These are phyloP conservation scores for Ips typographus DNA, from an alignment of 1,140 invertebrate species.

Conservation along the genomic window DNA sequence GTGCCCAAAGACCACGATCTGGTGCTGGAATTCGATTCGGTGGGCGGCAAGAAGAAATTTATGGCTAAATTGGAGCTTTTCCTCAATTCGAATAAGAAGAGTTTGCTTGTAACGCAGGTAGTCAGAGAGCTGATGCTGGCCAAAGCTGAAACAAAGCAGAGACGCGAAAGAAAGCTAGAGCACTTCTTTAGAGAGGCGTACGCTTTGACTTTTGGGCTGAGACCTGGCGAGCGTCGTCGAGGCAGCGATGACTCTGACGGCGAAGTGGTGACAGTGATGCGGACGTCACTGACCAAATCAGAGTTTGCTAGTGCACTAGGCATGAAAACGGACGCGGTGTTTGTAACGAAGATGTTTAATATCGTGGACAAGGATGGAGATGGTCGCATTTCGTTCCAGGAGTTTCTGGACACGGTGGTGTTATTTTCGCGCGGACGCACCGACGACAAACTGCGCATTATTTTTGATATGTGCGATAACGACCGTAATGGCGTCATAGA, in stretches of 20 bases:
- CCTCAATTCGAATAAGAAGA: conserved; percentile 79
- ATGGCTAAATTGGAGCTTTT: conserved; percentile 87
- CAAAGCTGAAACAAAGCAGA: conserved; percentile 93
- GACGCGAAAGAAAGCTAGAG: conserved; percentile 90
- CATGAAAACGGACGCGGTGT: conserved; percentile 94
- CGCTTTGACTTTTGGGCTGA: conserved; percentile 87
- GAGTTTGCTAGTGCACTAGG: conserved; percentile 97
- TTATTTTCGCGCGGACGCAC: conserved; percentile 88
- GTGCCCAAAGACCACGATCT: conserved; percentile 94
- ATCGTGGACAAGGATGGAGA: conserved; percentile 96
- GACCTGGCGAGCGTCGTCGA: conserved; percentile 70
- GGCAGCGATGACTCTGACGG: conserved; percentile 73
- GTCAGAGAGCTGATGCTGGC: conserved; percentile 85
- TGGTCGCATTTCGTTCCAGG: conserved; percentile 95
- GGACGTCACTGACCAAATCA: conserved; percentile 88
- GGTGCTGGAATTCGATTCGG: conserved; percentile 89
- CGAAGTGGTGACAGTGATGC: conserved; percentile 88
- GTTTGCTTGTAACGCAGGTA: conserved; percentile 68
- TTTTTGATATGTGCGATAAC: conserved; percentile 99
- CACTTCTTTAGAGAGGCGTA: conserved; percentile 99
- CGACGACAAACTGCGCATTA: conserved; percentile 94
- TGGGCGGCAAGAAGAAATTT: conserved; percentile 81
- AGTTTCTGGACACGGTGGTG: conserved; percentile 95
- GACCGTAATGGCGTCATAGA: conserved; percentile 95
- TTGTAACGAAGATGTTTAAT: conserved; percentile 99